A percentile compares a stretch with the other conserved stretches of the same genome.
Evolutionary conservation across 2,888 invertebrate species (phyloP).

Genomic region (Nysson spinosus): DNA sequence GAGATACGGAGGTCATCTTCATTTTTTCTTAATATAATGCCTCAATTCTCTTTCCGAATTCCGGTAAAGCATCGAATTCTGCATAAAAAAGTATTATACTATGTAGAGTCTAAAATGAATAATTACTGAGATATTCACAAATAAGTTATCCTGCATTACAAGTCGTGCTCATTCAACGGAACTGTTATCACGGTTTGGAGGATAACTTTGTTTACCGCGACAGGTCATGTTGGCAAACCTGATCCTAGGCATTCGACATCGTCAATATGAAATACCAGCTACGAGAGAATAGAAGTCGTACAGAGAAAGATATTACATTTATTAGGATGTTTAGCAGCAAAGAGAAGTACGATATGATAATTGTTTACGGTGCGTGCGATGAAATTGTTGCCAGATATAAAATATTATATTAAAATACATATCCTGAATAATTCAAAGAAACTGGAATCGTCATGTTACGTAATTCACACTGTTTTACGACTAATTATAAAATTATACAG

Average conservation of each 20-base stretch:
- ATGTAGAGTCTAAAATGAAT: not conserved
- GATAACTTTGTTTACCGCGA: too few species aligned
- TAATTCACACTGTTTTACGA: too few species aligned
- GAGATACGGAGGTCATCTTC: too few species aligned
- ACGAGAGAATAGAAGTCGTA: not conserved
- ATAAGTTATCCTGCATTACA: not conserved
- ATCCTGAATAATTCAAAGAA: too few species aligned
- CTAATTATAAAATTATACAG: too few species aligned
- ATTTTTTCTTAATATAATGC: too few species aligned
- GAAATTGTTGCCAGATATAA: not conserved
- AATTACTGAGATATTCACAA: not conserved
- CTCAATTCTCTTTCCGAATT: too few species aligned
- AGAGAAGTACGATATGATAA: not conserved
- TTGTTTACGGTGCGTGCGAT: not conserved
- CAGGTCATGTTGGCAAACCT: too few species aligned
- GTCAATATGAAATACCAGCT: too few species aligned
- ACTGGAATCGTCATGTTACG: too few species aligned
- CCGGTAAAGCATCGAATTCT: too few species aligned
- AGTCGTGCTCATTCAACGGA: not conserved
- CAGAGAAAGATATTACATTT: not conserved
- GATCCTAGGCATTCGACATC: not conserved
- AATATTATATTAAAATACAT: not conserved
- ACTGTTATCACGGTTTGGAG: not conserved
- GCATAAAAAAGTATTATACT: not conserved
- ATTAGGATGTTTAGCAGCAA: not conserved